Evolutionary conservation across 2,888 invertebrate genomes (phyloP).

Genomic region (Dione juno): DNA sequence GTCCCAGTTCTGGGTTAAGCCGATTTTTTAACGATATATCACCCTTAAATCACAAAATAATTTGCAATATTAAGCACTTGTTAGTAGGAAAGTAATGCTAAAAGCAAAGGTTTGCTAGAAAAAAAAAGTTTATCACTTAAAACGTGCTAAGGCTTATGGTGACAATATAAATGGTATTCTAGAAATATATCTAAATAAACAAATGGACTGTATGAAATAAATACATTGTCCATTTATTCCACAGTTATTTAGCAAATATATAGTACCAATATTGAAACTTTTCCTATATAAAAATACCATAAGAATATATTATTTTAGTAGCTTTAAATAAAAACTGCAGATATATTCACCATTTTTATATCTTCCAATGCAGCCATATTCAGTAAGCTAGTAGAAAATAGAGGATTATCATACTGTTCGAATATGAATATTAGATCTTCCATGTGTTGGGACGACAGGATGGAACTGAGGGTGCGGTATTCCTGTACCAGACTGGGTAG

Average conservation of each 20-base stretch:
- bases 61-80: too few relatives aligned
- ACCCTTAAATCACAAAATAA: constrained; percentile 54
- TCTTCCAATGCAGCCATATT: constrained; percentile 72
- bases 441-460: constrained; percentile 64
- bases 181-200: too few relatives aligned
- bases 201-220: too few relatives aligned
- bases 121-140: neutral
- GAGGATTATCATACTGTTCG: constrained; percentile 74
- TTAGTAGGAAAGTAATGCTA: neutral
- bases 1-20: constrained; percentile 72
- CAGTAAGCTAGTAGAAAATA: constrained; percentile 66
- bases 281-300: too few relatives aligned
- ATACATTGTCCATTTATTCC: too few relatives aligned
- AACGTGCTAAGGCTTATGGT: too few relatives aligned
- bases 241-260: too few relatives aligned
- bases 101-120: neutral
- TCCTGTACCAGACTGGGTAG: constrained; percentile 69
- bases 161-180: too few relatives aligned
- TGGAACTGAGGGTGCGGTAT: constrained; percentile 59
- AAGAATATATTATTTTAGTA: too few relatives aligned
- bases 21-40: constrained; percentile 69
- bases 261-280: too few relatives aligned
- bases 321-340: neutral
- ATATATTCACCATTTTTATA: constrained; percentile 63
- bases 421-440: constrained; percentile 73